Percentiles rank a stretch among this genome's conserved stretches.
These are phyloP conservation scores for Tribolium madens DNA, from an alignment of 1,140 invertebrate species.

Conservation along the genomic window DNA sequence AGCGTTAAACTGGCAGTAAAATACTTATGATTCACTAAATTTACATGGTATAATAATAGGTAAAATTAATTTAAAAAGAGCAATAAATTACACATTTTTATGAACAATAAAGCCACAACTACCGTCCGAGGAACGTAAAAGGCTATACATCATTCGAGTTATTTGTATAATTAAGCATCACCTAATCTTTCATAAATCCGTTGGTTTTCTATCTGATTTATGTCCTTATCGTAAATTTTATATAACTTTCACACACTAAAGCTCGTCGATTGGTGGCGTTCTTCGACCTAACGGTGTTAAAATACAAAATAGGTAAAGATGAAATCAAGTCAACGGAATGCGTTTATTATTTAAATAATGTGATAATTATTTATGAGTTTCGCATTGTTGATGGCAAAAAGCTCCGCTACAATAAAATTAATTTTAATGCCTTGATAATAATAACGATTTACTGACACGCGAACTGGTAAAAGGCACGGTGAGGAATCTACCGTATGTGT, in stretches of 20 bases:
- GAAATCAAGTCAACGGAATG: slow-evolving; percentile 43
- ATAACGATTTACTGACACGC: slow-evolving; percentile 51
- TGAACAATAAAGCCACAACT: slow-evolving; percentile 34
- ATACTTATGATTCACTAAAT: not conserved
- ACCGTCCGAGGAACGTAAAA: slow-evolving; percentile 38
- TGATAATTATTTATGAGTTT: slow-evolving; percentile 53
- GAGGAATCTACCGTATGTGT: not conserved
- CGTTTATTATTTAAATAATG: slow-evolving; percentile 48
- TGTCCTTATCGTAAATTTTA: slow-evolving; percentile 35
- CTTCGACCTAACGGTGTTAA: slow-evolving; percentile 39
- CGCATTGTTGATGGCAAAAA: slow-evolving; percentile 52
- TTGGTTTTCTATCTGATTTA: slow-evolving; percentile 50
- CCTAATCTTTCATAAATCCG: slow-evolving; percentile 55
- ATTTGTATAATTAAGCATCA: slow-evolving; percentile 56
- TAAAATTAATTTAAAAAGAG: slow-evolving; percentile 19
- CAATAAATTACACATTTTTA: slow-evolving; percentile 27
- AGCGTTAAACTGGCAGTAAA: not conserved
- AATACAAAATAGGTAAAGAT: slow-evolving; percentile 47
- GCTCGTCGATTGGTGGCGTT: slow-evolving; percentile 27
- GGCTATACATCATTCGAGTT: slow-evolving; percentile 51
- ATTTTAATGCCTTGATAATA: slow-evolving; percentile 53
- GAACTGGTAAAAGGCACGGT: slow-evolving; percentile 21
- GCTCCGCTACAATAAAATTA: slow-evolving; percentile 53
- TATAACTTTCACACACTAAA: slow-evolving; percentile 40
- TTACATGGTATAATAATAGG: slow-evolving; percentile 18